Base-by-base conservation (phyloP, 2,888 invertebrate species). In the Aleiodes alternator region DNA sequence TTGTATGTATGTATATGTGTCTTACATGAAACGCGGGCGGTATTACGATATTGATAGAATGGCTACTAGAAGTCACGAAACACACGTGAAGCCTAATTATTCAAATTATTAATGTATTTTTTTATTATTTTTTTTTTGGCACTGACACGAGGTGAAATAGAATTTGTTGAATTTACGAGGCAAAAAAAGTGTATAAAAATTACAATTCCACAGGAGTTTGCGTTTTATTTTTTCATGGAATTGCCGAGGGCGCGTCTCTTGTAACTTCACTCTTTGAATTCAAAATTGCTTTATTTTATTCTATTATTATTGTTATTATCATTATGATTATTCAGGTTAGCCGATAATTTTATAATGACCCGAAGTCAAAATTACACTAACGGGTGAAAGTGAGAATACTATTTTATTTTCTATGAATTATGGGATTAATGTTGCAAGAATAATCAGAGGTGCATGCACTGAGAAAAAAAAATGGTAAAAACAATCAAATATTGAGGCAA, bases 181-280 rank as follows among this genome's bases (percentile, higher is more conserved):
- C 23, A 23, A 23, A 23, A 23, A 23, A 23, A 55, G 23, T 55
- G 55, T 53, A 34, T 34, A 11, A 9, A n/a, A 69, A 51, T 69
- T 69, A 51, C n/a, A 12, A 69, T 69, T 34, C n/a, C 11, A 3
- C 48, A 38, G 1, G 48, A 53, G 51, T 51, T 38, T 31, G 57
- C 29, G 12, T 31, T 69, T 69, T 34, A 23, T 31, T 53, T 8
- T 51, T 69, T 69, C 69, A 53, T 5, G 69, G 53, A 69, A 69
- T 53, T 12, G 69, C 69, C 69, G 53, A 53, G 51, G 64, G 69
- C 53, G n/a, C 29, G 59, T 48, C 23, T 16, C 59, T 43, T 43
- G 43, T 43, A 43, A 48, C 64, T 57, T 64, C 72, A 73, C 77
- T 74, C 59, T 51, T 73, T 79, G 79, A 80, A 78, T 80, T 76